These are phyloP conservation scores for Hydra vulgaris DNA, from an alignment of 30 jellyfish, hydroid and myxozoan species.

Conservation along the genomic window DNA sequence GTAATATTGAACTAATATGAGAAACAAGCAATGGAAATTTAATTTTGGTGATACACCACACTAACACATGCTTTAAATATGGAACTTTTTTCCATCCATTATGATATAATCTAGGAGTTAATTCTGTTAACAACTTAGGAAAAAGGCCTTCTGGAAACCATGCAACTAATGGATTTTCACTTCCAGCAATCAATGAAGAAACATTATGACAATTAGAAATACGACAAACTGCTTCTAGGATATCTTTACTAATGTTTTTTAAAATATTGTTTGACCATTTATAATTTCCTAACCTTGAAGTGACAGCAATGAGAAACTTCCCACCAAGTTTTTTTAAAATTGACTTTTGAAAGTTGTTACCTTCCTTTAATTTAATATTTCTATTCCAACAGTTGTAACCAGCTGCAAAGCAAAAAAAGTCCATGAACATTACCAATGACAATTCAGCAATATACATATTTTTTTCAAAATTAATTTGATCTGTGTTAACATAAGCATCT, in stretches of 20 bases:
- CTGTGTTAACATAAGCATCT: neutral
- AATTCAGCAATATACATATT: neutral
- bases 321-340: neutral
- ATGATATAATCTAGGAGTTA: constrained; percentile 14
- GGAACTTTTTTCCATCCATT: constrained; percentile 49
- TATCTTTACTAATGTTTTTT: neutral
- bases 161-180: neutral
- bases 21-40: constrained; percentile 43
- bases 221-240: neutral
- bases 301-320: neutral
- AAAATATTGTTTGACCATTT: constrained; percentile 14
- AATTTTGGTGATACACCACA: constrained; percentile 30
- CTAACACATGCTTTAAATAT: constrained; percentile 24
- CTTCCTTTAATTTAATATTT: neutral
- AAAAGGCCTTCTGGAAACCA: constrained; percentile 42
- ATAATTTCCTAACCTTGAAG: constrained; percentile 8
- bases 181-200: constrained; percentile 31
- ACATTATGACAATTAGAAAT: constrained; percentile 2
- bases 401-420: constrained; percentile 11
- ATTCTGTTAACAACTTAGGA: constrained; percentile 20
- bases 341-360: constrained; percentile 1
- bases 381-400: neutral
- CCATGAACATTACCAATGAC: constrained; percentile 15
- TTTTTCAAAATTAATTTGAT: neutral
- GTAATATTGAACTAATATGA: constrained; percentile 32